phyloP scores from a whole-genome alignment of 2,113 vertebrate species.

The Struthio camelus region DNA sequence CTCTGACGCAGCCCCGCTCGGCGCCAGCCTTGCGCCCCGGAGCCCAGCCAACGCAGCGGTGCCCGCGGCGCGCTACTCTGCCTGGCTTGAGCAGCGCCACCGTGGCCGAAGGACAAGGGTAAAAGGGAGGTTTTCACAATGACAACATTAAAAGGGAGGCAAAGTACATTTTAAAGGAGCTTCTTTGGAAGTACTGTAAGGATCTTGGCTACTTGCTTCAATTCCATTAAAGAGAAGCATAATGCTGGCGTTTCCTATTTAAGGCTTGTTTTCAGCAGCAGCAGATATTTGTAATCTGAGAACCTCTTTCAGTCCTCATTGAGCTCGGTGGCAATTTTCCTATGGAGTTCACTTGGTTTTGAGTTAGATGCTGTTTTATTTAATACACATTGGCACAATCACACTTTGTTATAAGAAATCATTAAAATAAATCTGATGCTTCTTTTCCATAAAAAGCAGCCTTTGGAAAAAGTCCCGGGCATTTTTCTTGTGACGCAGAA shows the following conservation, averaged over 20 bases:
- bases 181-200: background rate
- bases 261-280: background rate
- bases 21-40: background rate
- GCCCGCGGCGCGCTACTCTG: background rate
- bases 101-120: background rate
- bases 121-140: background rate
- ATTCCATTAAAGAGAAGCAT: background rate
- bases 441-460: background rate
- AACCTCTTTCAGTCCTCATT: background rate
- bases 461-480: background rate
- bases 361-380: background rate
- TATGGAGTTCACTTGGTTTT: background rate
- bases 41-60: background rate
- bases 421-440: background rate
- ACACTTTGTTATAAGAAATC: background rate
- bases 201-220: background rate
- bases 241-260: background rate
- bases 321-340: background rate
- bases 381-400: background rate
- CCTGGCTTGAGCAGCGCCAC: background rate
- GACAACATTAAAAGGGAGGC: background rate
- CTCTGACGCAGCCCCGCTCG: background rate
- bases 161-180: background rate
- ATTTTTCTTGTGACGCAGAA: background rate
- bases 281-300: background rate